Base-by-base conservation (phyloP, 2,888 invertebrate genomes). In the Odontomyia ornata region DNA sequence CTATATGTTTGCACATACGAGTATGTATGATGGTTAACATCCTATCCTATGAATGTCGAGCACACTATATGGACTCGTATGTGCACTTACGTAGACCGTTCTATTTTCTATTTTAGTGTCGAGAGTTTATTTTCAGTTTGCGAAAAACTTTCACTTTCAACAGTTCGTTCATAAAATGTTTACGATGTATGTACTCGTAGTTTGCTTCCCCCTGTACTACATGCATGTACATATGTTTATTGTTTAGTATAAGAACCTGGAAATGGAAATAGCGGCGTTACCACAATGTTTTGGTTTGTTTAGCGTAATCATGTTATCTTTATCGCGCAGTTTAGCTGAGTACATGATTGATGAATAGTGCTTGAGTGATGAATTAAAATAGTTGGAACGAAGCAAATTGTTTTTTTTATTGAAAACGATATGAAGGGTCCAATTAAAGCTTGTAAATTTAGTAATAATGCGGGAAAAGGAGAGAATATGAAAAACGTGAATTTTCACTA, bases 131-230 rank as follows among this genome's bases (percentile, higher is more conserved):
- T 62, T 27, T 36, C 62, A 62, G 28, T 36, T 62, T 62, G 62
- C 28, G 62, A 62, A 65, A 52, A 65, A 65, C 65, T 65, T 65
- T 65, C 65, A 65, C 65, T 65, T 65, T 65, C 64, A 23, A 11
- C 64, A 64, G 30, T 64, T 30, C 64, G 30, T 27, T 30, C 64
- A 28, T 27, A 27, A 23, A 64, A 64, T 28, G 30, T 30, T 64
- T 64, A 1, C 60, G 60, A 1, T 60, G 13, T 13, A n/a, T 9
- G n/a, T 23, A 21, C n/a, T 52, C n/a, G 43, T 43, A 43, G 43
- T 13, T 52, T 52, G 52, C 36, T 9, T 52, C 52, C 15, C 4
- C 52, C 5, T 18, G 52, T 13, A 52, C 18, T 43, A 52, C 52
- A 52, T 52, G 43, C 43, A 15, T 52, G 18, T 13, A 18, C 15